Base-by-base conservation (phyloP, 2,888 invertebrate species). In the Sarcophaga rosellei region DNA sequence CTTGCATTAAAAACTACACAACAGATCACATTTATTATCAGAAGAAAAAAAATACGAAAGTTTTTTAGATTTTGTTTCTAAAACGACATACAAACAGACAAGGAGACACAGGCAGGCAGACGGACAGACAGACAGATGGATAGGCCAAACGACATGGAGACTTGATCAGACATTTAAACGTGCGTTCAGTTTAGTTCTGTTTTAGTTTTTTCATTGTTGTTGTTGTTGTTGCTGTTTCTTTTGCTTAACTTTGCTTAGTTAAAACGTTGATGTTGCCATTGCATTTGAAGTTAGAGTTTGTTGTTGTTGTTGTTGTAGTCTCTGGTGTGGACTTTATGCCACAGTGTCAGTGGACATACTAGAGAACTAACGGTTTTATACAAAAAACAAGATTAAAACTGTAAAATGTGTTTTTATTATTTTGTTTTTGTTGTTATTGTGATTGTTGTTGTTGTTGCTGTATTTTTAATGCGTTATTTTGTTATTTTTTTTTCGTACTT, bases 351-450 rank as follows among this genome's bases (percentile, higher is more conserved):
- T 80, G 83, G 80, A 86, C 86, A 86, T 75, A 75, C 70, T 79
- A 57, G 35, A 79, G 79, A 84, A 69, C 69, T 84, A 84, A 84
- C 84, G 84, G 84, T 84, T 74, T 65, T 2, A 70, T 79, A 84
- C 75, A 84, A 84, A 84, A 86, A 86, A 86, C 83, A 86, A 83
- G 83, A 83, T 83, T 86, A 86, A 86, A 86, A 83, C 86, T 83
- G 83, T 86, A 83, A 86, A 86, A 86, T 86, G 73, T 86, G 83
- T 83, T 81, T 57, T 75, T 69, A 61, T 73, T 75, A 69, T 77
- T 76, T 20, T 66, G 59, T 68, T 59, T 25, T 70, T 53, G 45
- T 45, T 47, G 1, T 53, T 53, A n/a, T 15, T 65, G 47, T 15
- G 35, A 11, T 20, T 57, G 5, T 53, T 53, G 17, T 53, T 53